Evolutionary conservation across 2,113 vertebrate species (phyloP).

Genomic region (Struthio camelus): DNA sequence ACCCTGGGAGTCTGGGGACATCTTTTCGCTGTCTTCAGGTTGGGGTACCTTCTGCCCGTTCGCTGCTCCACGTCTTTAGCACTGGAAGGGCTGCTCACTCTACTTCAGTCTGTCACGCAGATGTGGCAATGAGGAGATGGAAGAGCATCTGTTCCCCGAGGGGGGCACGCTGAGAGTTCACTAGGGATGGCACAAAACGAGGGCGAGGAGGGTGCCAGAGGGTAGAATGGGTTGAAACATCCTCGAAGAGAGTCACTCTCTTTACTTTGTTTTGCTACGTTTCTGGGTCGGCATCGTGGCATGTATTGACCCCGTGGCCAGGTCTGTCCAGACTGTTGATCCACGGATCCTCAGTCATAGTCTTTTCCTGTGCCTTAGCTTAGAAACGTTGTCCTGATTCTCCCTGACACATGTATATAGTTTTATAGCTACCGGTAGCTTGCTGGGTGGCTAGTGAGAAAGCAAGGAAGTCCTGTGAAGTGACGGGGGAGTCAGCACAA

Average conservation of each 20-base stretch:
- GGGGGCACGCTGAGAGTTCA: neutral
- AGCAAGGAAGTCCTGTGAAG: neutral
- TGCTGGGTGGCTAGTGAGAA: neutral
- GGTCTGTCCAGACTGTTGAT: neutral
- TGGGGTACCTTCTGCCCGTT: neutral
- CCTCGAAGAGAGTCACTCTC: neutral
- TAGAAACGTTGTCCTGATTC: neutral
- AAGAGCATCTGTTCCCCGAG: neutral
- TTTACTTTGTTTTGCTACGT: neutral
- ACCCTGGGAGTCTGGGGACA: neutral
- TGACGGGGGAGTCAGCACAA: neutral
- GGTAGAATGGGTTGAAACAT: neutral
- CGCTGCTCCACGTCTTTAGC: neutral
- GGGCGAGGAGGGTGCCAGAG: neutral
- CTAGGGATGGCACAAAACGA: neutral
- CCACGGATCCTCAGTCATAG: neutral
- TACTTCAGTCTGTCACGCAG: neutral
- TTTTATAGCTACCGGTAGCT: neutral
- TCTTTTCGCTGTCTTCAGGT: neutral
- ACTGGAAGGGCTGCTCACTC: neutral
- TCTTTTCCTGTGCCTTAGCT: neutral
- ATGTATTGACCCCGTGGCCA: neutral
- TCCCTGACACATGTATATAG: neutral
- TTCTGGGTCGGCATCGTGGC: accelerated
- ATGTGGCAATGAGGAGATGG: accelerated